Evolutionary conservation across 2,888 invertebrate species (phyloP).

Genomic region (Dolomedes plantarius): DNA sequence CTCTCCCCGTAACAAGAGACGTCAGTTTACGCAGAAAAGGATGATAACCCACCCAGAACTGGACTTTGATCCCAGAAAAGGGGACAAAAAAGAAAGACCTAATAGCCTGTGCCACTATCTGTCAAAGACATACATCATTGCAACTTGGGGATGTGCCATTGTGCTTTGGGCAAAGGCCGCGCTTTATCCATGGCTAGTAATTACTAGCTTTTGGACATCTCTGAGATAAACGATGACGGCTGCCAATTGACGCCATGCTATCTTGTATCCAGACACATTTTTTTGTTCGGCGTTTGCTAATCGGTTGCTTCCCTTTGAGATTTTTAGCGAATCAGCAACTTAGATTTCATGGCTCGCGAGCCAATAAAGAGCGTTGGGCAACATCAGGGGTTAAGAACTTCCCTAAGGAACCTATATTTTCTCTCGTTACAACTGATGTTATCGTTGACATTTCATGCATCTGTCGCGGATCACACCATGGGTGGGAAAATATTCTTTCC

Average conservation of each 20-base stretch:
- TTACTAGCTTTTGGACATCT: constrained; percentile 49
- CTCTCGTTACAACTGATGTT: neutral
- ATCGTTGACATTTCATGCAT: neutral
- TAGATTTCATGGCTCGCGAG: constrained; percentile 23
- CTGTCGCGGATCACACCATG: neutral
- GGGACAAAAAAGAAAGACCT: constrained; percentile 34
- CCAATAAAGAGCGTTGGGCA: constrained; percentile 27
- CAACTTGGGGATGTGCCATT: neutral
- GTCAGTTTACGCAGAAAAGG: neutral
- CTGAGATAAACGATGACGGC: constrained; percentile 23
- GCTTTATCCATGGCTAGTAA: constrained; percentile 35
- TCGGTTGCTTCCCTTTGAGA: neutral
- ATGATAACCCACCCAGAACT: neutral
- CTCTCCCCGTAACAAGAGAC: neutral
- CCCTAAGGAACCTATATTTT: neutral
- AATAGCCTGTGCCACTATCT: constrained; percentile 37
- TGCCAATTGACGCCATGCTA: constrained; percentile 57
- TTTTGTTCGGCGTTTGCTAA: constrained; percentile 9
- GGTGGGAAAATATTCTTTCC: neutral
- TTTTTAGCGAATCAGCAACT: neutral
- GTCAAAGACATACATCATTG: constrained; percentile 39
- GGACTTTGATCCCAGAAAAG: neutral
- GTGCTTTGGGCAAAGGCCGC: constrained; percentile 32
- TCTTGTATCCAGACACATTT: constrained; percentile 46
- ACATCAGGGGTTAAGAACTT: neutral